A percentile compares a stretch with the other conserved stretches of the same genome.
phyloP scores from a whole-genome alignment of 2,797 vertebrate genomes.

The Myotis findleyi region DNA sequence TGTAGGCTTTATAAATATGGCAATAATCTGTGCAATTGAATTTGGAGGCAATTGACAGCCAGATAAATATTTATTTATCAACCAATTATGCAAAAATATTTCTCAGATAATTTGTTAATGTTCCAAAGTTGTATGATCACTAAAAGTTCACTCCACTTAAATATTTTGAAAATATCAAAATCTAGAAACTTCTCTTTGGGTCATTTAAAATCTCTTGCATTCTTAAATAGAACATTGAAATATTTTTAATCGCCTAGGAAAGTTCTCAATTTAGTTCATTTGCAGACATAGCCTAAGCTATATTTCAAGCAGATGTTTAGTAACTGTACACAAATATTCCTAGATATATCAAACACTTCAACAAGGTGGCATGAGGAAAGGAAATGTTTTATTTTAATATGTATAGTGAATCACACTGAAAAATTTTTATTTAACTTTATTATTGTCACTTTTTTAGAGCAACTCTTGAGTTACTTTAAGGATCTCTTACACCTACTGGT shows the following conservation, averaged over 20 bases:
- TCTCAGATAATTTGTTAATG: conserved; percentile 50
- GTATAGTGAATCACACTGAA: conserved; percentile 30
- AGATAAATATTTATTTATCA: conserved; percentile 33
- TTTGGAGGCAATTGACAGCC: background rate
- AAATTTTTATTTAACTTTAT: conserved; percentile 54
- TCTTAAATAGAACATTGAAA: conserved; percentile 51
- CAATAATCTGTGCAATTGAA: conserved; percentile 22
- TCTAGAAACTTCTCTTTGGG: conserved; percentile 47
- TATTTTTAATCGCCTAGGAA: conserved; percentile 48
- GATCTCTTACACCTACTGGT: background rate
- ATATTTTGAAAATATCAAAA: conserved; percentile 46
- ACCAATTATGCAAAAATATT: conserved; percentile 52
- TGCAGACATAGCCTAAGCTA: background rate
- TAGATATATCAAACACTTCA: conserved; percentile 43
- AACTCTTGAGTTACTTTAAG: conserved; percentile 14
- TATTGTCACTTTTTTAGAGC: conserved; percentile 40
- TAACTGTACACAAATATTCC: conserved; percentile 4
- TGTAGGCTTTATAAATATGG: conserved; percentile 38
- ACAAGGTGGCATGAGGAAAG: background rate
- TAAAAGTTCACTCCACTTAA: conserved; percentile 47
- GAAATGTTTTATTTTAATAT: conserved; percentile 43
- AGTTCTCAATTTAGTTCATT: conserved; percentile 39
- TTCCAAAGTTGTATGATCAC: background rate
- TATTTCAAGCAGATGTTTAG: conserved; percentile 18
- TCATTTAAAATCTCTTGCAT: conserved; percentile 55